Evolutionary conservation across 2,888 invertebrate genomes (phyloP).

Genomic region (Heteropelma amictum): DNA sequence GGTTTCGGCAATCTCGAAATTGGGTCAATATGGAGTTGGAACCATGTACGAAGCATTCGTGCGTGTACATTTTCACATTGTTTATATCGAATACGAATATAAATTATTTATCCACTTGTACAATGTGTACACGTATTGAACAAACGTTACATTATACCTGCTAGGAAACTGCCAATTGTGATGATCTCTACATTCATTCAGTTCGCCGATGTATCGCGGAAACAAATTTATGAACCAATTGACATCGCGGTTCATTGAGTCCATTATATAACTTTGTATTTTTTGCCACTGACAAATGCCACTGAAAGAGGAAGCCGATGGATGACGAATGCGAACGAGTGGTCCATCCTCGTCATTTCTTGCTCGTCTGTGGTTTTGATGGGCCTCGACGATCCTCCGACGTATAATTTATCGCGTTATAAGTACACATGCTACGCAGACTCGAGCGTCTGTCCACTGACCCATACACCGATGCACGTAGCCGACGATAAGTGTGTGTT

Average conservation of each 20-base stretch:
- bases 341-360: constrained; percentile 48
- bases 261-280: constrained; percentile 39
- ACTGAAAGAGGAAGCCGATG: constrained; percentile 11
- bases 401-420: constrained; percentile 57
- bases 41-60: background rate
- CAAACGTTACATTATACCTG: background rate
- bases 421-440: constrained; percentile 5
- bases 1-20: constrained; percentile 66
- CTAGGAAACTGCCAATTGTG: constrained; percentile 4
- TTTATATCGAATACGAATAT: too few relatives aligned
- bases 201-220: constrained; percentile 18
- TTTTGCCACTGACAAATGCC: constrained; percentile 34
- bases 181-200: constrained; percentile 41
- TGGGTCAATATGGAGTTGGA: constrained; percentile 53
- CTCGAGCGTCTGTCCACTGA: background rate
- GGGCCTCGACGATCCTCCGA: constrained; percentile 43
- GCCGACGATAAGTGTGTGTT: background rate
- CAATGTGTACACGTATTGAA: background rate
- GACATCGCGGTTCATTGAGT: constrained; percentile 28
- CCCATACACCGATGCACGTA: background rate
- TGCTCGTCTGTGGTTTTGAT: constrained; percentile 52
- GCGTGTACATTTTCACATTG: background rate
- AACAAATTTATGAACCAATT: constrained; percentile 36
- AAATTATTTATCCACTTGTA: too few relatives aligned
- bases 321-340: constrained; percentile 30